Base-by-base conservation (phyloP, 2,113 vertebrate genomes). In the Noturus placidus region DNA sequence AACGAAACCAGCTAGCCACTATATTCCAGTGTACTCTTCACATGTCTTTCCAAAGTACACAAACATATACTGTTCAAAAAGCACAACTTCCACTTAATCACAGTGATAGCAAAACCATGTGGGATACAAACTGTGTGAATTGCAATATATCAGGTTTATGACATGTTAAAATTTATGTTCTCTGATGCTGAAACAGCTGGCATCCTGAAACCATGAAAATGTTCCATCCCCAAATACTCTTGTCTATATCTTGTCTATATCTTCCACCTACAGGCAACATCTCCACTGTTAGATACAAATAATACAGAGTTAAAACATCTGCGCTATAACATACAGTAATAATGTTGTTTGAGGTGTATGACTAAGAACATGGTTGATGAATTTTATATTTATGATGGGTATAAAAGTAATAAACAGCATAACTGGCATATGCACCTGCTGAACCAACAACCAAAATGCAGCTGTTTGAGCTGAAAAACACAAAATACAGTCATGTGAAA, bases 121-220 rank as follows among this genome's bases (percentile, higher is more conserved):
- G 72, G 20, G 38, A 46, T 76, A 27, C 72, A 46, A 22, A 27
- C 9, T 11, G 20, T 46, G 38, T 76, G 38, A 83, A 13, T 3
- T 11, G 19, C 42, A 70, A 70, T 2, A 33, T 6, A 70, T 17
- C 15, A 8, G 14, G 69, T 22, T 22, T 76, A 46, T 2, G 9
- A 74, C 19, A 10, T 42, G 9, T 20, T 74, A 42, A 38, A 74
- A 15, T 72, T 8, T n/a, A 83, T 83, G 85, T 86, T 77, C 57
- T 87, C 89, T 91, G 6, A 70, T 70, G 70, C 35, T 42, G 9
- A 50, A 76, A 76, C 76, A 91, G 89, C 87, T 90, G 88, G 81
- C 59, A 90, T 89, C 74, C 76, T 90, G 33, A 72, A 87, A 35
- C 52, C 63, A 17, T 87, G 74, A 84, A 81, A 61, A 74, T 61